A percentile compares a stretch with the other conserved stretches of the same genome.
phyloP scores from a whole-genome alignment of 2,113 vertebrate species.

The Equus przewalskii region DNA sequence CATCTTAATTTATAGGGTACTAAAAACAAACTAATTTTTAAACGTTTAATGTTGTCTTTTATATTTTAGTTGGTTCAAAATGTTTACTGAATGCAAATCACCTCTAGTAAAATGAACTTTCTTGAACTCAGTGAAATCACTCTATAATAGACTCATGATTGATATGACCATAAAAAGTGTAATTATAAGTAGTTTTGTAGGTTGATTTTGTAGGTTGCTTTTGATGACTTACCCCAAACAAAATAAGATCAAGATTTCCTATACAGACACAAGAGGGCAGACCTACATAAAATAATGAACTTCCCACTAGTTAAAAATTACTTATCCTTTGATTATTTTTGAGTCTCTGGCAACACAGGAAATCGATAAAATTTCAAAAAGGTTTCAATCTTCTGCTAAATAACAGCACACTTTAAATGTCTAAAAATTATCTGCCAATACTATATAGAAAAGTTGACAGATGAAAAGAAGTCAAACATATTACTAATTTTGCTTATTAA shows the following conservation, averaged over 20 bases:
- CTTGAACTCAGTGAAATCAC: conserved; percentile 44
- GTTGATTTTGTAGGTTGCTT: conserved; percentile 49
- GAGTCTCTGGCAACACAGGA: not conserved
- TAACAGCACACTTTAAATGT: conserved; percentile 45
- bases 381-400: not conserved
- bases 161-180: conserved; percentile 62
- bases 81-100: not conserved
- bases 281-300: conserved; percentile 85
- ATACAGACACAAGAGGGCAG: conserved; percentile 71
- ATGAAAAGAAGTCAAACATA: not conserved
- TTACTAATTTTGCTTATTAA: conserved; percentile 50
- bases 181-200: not conserved
- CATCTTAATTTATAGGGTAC: conserved; percentile 14
- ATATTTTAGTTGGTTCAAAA: conserved; percentile 52
- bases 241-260: conserved; percentile 65
- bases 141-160: conserved; percentile 18
- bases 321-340: conserved; percentile 45
- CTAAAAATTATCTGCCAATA: conserved; percentile 40
- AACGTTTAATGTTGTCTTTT: conserved; percentile 31
- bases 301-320: conserved; percentile 79
- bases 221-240: not conserved
- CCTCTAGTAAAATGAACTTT: not conserved
- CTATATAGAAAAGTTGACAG: not conserved
- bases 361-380: not conserved
- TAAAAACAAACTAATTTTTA: conserved; percentile 63